Evolutionary conservation across 1,140 invertebrate genomes (phyloP).

Genomic region (Stegodyphus mimosarum): DNA sequence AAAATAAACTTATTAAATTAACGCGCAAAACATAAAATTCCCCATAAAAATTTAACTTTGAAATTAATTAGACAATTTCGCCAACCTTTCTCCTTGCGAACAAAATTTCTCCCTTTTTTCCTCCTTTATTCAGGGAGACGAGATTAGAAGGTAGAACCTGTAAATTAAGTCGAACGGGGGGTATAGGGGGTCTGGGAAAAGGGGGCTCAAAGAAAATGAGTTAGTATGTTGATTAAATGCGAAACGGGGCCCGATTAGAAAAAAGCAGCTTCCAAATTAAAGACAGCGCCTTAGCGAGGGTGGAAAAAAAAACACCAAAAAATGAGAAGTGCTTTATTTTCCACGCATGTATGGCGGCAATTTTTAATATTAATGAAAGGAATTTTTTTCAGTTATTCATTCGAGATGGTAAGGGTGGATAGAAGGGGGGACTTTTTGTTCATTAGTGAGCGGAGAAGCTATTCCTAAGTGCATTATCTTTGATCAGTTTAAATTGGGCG

Average conservation of each 20-base stretch:
- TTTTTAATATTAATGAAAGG: slow-evolving; percentile 61
- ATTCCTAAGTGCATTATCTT: slow-evolving; percentile 59
- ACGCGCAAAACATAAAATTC: slow-evolving; percentile 59
- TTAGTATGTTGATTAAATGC: slow-evolving; percentile 60
- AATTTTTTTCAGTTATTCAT: slow-evolving; percentile 45
- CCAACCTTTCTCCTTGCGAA: slow-evolving; percentile 30
- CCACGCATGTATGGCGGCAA: slow-evolving; percentile 56
- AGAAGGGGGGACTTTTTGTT: slow-evolving; percentile 37
- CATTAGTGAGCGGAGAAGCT: slow-evolving; percentile 52
- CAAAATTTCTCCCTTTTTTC: slow-evolving; percentile 30
- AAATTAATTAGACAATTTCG: slow-evolving; percentile 60
- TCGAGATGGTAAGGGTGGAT: slow-evolving; percentile 4
- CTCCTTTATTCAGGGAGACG: slow-evolving; percentile 19
- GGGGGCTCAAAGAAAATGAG: slow-evolving; percentile 50
- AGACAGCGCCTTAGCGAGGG: slow-evolving; percentile 38
- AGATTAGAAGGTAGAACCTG: slow-evolving; percentile 56
- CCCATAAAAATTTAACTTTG: slow-evolving; percentile 61
- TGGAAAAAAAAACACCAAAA: slow-evolving; percentile 23
- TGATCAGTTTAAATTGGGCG: slow-evolving; percentile 60
- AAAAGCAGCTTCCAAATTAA: slow-evolving; percentile 56
- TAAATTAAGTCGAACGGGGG: slow-evolving; percentile 57
- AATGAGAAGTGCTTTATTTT: slow-evolving; percentile 43
- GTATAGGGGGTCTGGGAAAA: not conserved
- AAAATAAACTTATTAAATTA: slow-evolving; percentile 62
- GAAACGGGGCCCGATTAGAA: slow-evolving; percentile 48